phyloP scores from a whole-genome alignment of 2,113 vertebrate genomes.

The Phrynocephalus versicolor region DNA sequence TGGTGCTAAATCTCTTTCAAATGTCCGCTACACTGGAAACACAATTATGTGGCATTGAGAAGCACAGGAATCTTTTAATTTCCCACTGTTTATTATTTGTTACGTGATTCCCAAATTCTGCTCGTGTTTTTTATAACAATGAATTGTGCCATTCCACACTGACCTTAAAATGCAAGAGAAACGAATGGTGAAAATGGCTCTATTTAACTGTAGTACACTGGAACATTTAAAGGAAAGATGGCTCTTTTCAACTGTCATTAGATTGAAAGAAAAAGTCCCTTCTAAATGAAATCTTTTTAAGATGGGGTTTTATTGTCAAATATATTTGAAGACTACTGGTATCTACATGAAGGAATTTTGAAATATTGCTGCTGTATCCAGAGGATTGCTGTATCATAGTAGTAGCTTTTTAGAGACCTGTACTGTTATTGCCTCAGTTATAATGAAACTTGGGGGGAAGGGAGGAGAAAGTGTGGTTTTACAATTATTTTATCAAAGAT shows the following conservation, averaged over 20 bases:
- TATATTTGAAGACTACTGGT: constrained; percentile 49
- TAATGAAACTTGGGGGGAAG: constrained; percentile 14
- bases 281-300: constrained; percentile 21
- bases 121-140: constrained; percentile 34
- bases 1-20: constrained; percentile 89
- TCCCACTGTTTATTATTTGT: constrained; percentile 67
- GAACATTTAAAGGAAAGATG: not conserved
- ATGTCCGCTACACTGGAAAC: constrained; percentile 66
- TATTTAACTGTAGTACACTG: constrained; percentile 9
- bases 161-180: constrained; percentile 39
- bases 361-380: not conserved
- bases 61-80: constrained; percentile 75
- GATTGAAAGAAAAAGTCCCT: not conserved
- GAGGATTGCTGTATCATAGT: constrained; percentile 18
- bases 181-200: constrained; percentile 38
- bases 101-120: constrained; percentile 52
- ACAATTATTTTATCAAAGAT: constrained; percentile 30
- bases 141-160: constrained; percentile 52
- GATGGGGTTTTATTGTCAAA: not conserved
- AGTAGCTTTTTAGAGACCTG: constrained; percentile 7
- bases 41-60: constrained; percentile 74
- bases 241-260: not conserved
- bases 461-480: not conserved
- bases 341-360: constrained; percentile 27
- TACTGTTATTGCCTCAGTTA: constrained; percentile 25